A percentile compares a stretch with the other conserved stretches of the same genome.
Conservation (phyloP, 2,113 vertebrate species). For the Melierax canorus region DNA sequence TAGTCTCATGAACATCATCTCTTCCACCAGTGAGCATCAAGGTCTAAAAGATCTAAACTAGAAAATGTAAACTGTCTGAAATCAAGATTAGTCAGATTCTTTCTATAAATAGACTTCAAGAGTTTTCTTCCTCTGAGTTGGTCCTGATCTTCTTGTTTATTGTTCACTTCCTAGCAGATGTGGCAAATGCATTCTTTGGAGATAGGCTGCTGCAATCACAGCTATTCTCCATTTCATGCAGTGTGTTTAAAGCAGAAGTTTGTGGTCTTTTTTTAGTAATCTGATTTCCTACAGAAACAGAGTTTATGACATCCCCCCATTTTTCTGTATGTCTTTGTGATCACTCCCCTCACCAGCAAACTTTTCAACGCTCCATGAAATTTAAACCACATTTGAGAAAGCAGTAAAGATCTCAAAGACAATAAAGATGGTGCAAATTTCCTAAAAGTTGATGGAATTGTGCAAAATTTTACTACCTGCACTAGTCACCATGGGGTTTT, state of each 20-base stretch:
- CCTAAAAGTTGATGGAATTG: neutral
- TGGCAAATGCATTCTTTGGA: neutral
- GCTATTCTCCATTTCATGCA: neutral
- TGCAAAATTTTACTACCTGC: neutral
- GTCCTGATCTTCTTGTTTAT: neutral
- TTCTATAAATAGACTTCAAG: neutral
- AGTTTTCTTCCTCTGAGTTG: neutral
- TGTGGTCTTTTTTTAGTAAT: neutral
- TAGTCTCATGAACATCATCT: neutral
- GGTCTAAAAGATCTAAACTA: neutral
- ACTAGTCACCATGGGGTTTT: neutral
- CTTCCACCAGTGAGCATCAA: neutral
- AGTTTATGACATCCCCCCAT: rapidly evolving
- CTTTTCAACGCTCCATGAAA: neutral
- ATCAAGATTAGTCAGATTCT: neutral
- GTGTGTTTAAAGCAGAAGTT: neutral
- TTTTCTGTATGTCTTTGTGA: neutral
- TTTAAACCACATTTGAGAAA: neutral
- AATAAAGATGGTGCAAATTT: neutral
- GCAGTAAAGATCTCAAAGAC: neutral
- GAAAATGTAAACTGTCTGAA: neutral
- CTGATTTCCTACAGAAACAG: neutral
- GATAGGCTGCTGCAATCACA: neutral
- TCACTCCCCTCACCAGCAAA: neutral
- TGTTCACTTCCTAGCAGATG: neutral